Base-by-base conservation (phyloP, 2,797 vertebrate species). In the Mareca strepera region DNA sequence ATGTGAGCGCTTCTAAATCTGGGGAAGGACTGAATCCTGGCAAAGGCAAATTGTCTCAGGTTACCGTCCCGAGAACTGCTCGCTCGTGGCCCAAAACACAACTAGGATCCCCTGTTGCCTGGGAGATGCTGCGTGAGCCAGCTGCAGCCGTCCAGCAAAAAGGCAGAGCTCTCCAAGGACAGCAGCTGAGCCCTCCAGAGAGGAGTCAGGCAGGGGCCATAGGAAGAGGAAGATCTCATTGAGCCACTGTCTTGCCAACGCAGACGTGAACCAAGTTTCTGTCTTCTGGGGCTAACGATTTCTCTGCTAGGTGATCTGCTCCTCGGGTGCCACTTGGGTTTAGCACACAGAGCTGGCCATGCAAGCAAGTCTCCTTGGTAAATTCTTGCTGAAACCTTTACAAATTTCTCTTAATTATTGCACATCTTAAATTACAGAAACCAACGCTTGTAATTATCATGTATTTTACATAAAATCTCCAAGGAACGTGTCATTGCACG, bases 1-100 rank as follows among this genome's bases (percentile, higher is more conserved):
- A 86, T 68, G 86, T 66, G 64, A 93, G 83, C 88, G 83, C 92
- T 97, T 94, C 96, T 96, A 97, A 97, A 95, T 97, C 94, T 84
- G 90, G 96, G 80, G 63, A 87, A 94, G 91, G 80, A 67, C 86
- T 76, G 80, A 95, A 70, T 10, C 44, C 86, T 93, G 92, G 92
- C 96, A 93, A 56, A 91, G 91, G 48, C 52, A 22, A 76, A 41
- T 33, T 43, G 91, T 91, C 88, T 97, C 95, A 8, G 85, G 93
- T 96, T 97, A 88, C 96, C 68, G 10, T 3, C 74, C 83, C 46
- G 3, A 46, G 88, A 91, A 81, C 9, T 14, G 89, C 66, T 39
- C 16, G 93, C 55, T n/a, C 43, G 73, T 33, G 86, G 58, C 69
- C 91, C 4, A 11, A 95, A 96, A 93, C 94, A 95, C 78, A 95